These are phyloP conservation scores for Molorchus minor DNA, from an alignment of 2,888 invertebrate genomes.

Conservation along the genomic window DNA sequence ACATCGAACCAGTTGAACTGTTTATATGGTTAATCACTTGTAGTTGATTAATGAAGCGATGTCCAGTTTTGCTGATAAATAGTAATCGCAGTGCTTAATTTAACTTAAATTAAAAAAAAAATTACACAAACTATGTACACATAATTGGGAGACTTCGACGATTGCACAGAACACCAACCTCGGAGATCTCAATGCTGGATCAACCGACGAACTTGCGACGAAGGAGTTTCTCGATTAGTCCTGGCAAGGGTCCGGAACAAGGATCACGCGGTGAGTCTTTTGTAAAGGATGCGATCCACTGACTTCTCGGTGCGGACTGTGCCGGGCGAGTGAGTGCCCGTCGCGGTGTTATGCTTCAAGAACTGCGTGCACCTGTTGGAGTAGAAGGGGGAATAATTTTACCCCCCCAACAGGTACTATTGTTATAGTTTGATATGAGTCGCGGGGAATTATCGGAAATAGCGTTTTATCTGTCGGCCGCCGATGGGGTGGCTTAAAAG, in stretches of 20 bases:
- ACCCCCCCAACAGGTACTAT: constrained; percentile 59
- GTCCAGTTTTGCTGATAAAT: constrained; percentile 3
- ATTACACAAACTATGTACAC: constrained; percentile 15
- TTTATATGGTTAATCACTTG: constrained; percentile 22
- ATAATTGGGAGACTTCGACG: constrained; percentile 38
- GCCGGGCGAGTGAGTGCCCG: constrained; percentile 64
- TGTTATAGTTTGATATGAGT: constrained; percentile 53
- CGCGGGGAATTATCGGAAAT: constrained; percentile 46
- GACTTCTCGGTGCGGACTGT: constrained; percentile 61
- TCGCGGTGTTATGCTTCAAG: constrained; percentile 63
- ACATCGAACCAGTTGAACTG: constrained; percentile 23
- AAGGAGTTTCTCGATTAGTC: constrained; percentile 16
- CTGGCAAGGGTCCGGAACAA: constrained; percentile 37
- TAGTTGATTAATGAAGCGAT: background rate
- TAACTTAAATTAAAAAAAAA: background rate
- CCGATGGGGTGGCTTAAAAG: constrained; percentile 36
- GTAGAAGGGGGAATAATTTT: constrained; percentile 57
- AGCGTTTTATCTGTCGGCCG: constrained; percentile 38
- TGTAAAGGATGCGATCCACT: constrained; percentile 49
- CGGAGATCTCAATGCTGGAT: constrained; percentile 42
- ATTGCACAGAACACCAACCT: constrained; percentile 40
- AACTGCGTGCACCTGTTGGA: constrained; percentile 63
- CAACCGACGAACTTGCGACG: constrained; percentile 40
- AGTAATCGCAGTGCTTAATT: constrained; percentile 5
- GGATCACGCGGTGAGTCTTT: constrained; percentile 46